Percentiles rank a stretch among this genome's conserved stretches.
These are phyloP conservation scores for Enteromius treurensis DNA, from an alignment of 2,797 vertebrate genomes.

Conservation along the genomic window DNA sequence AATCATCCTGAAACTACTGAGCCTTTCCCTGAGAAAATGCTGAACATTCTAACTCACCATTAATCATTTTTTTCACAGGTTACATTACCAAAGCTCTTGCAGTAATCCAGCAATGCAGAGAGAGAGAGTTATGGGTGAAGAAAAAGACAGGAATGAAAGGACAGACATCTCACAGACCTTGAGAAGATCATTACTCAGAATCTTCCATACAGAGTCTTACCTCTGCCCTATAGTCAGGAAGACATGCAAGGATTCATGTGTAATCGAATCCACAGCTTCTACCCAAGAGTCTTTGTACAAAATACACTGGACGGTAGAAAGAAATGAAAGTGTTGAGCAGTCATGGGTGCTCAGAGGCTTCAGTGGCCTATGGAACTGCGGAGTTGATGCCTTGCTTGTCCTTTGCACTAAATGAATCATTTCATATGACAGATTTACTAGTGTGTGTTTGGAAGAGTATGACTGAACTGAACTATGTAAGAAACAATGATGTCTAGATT, in stretches of 20 bases:
- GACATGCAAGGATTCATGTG: conserved; percentile 48
- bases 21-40: background rate
- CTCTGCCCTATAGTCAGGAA: conserved; percentile 57
- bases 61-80: conserved; percentile 68
- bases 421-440: conserved; percentile 67
- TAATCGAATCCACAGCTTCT: conserved; percentile 60
- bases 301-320: conserved; percentile 73
- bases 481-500: background rate
- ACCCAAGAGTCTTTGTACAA: conserved; percentile 70
- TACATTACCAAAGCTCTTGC: conserved; percentile 79
- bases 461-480: background rate
- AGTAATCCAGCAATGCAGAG: conserved; percentile 65
- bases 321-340: conserved; percentile 65
- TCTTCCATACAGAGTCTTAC: conserved; percentile 50
- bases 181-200: conserved; percentile 58
- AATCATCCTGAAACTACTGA: background rate
- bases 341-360: conserved; percentile 55
- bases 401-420: conserved; percentile 79
- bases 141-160: conserved; percentile 49
- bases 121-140: conserved; percentile 39
- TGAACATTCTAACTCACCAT: background rate
- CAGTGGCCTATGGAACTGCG: conserved; percentile 39
- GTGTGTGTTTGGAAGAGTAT: conserved; percentile 49
- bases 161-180: conserved; percentile 68
- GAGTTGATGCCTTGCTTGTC: conserved; percentile 74